Conservation (phyloP, 2,888 invertebrate species). For the Drosophila colorata region DNA sequence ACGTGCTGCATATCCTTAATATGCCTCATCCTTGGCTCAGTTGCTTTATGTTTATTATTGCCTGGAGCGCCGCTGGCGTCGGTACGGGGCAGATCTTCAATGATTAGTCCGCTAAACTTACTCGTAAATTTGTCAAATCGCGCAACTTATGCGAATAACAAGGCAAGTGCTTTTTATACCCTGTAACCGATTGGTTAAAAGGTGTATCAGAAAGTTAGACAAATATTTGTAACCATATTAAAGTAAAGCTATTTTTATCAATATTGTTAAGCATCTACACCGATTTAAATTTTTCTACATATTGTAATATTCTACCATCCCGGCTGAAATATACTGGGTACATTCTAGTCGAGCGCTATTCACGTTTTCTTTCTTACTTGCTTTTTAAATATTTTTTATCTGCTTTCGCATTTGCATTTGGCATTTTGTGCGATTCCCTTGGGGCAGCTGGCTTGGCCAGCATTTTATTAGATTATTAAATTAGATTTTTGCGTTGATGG, state of each 20-base stretch:
- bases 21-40: conserved; percentile 35
- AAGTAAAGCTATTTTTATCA: too few species aligned
- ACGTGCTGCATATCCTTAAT: conserved; percentile 57
- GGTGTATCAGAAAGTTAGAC: too few species aligned
- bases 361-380: conserved; percentile 14
- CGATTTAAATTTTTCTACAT: too few species aligned
- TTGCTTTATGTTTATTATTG: conserved; percentile 55
- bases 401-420: conserved; percentile 50
- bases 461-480: conserved; percentile 76
- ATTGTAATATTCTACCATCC: too few species aligned
- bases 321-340: neutral
- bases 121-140: conserved; percentile 81
- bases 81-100: conserved; percentile 49
- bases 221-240: too few species aligned
- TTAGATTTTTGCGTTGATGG: conserved; percentile 60
- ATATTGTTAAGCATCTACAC: too few species aligned
- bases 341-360: neutral
- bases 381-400: conserved; percentile 37
- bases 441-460: conserved; percentile 64
- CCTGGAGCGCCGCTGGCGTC: conserved; percentile 53
- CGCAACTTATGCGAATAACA: conserved; percentile 56
- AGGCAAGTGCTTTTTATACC: conserved; percentile 12
- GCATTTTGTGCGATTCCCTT: conserved; percentile 37
- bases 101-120: conserved; percentile 80
- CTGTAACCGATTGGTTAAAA: neutral